A percentile compares a stretch with the other conserved stretches of the same genome.
These are phyloP conservation scores for Neuroterus valhalla DNA, from an alignment of 1,140 invertebrate species.

Conservation along the genomic window DNA sequence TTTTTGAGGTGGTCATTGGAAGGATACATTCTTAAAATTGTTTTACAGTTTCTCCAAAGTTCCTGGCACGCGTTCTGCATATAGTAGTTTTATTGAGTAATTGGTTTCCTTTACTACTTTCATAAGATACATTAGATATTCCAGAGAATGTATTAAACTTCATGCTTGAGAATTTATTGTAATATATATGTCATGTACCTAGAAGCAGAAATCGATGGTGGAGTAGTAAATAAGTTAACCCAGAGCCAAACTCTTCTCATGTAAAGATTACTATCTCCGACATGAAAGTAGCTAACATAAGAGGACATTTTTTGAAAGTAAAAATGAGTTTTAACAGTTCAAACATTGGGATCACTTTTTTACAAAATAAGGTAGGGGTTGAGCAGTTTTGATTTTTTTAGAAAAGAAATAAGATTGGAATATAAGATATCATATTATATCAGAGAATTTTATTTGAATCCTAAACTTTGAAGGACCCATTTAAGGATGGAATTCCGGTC, in stretches of 20 bases:
- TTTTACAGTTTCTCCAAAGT: background rate
- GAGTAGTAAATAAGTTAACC: conserved; percentile 6
- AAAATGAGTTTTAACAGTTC: too few relatives aligned
- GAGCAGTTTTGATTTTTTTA: too few relatives aligned
- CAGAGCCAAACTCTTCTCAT: background rate
- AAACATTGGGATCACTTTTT: too few relatives aligned
- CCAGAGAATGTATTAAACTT: background rate
- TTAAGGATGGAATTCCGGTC: too few relatives aligned
- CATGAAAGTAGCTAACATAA: background rate
- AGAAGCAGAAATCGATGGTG: background rate
- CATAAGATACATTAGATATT: background rate
- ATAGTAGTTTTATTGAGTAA: background rate
- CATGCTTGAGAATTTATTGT: conserved; percentile 6
- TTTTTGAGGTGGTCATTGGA: too few relatives aligned
- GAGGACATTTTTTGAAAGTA: too few relatives aligned
- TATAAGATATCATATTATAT: too few relatives aligned
- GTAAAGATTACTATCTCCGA: background rate
- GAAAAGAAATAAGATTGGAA: too few relatives aligned
- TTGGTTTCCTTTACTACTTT: background rate
- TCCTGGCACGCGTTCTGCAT: background rate
- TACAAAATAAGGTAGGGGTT: too few relatives aligned
- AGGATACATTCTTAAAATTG: too few relatives aligned
- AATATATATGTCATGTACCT: background rate
- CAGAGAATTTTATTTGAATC: too few relatives aligned
- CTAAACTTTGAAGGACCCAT: too few relatives aligned